phyloP scores from a whole-genome alignment of 2,113 vertebrate species.

The Rhinolophus ferrumequinum region DNA sequence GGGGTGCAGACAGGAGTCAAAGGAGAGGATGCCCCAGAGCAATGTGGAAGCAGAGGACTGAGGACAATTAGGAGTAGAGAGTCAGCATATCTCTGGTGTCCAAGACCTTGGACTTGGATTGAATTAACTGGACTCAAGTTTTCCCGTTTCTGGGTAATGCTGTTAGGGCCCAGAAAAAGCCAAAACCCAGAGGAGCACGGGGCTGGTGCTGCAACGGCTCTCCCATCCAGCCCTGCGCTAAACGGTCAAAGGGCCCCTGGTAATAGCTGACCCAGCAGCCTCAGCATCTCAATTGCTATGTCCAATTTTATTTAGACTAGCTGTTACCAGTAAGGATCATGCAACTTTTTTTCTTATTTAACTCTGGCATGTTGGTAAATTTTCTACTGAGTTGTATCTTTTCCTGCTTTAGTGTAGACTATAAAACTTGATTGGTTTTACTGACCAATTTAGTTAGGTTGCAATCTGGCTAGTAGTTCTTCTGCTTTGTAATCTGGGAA shows the following conservation, averaged over 20 bases:
- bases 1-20: neutral
- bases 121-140: neutral
- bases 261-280: neutral
- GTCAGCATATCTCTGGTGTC: neutral
- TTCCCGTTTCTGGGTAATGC: constrained; percentile 9
- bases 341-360: constrained; percentile 45
- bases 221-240: neutral
- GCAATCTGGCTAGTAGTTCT: constrained; percentile 48
- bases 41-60: neutral
- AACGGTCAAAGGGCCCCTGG: neutral
- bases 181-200: neutral
- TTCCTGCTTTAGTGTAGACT: neutral
- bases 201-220: neutral
- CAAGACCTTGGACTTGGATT: neutral
- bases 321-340: neutral
- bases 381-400: constrained; percentile 61
- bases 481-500: constrained; percentile 63
- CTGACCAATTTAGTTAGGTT: constrained; percentile 69
- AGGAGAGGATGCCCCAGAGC: neutral
- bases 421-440: constrained; percentile 75
- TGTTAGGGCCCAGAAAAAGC: neutral
- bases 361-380: constrained; percentile 46
- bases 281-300: neutral
- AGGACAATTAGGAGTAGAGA: neutral
- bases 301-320: constrained; percentile 27